A percentile compares a stretch with the other conserved stretches of the same genome.
Conservation (phyloP, 2,888 invertebrate species). For the Rutpela maculata region DNA sequence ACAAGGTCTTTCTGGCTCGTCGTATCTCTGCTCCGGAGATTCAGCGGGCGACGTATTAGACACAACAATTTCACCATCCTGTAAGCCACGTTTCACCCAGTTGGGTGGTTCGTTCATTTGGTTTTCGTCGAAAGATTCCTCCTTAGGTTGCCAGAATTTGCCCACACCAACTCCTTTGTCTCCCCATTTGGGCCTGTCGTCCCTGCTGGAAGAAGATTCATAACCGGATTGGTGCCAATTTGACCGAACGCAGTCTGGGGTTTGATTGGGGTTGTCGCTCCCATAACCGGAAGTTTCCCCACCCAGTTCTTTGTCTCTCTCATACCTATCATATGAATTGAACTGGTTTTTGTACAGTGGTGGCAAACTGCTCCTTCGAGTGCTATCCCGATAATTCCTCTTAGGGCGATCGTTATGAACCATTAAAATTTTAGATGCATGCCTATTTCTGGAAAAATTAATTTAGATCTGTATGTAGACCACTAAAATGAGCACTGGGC, state of each 20-base stretch:
- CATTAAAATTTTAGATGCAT: conserved; percentile 63
- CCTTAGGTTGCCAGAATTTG: conserved; percentile 80
- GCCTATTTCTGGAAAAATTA: conserved; percentile 61
- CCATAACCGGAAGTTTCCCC: conserved; percentile 90
- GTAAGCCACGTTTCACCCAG: conserved; percentile 76
- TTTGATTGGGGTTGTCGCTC: conserved; percentile 81
- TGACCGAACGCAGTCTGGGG: conserved; percentile 70
- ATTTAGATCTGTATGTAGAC: too few species aligned
- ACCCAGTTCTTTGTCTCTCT: conserved; percentile 75
- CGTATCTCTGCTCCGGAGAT: conserved; percentile 71
- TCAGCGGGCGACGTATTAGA: conserved; percentile 73
- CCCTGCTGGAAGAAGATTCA: conserved; percentile 73
- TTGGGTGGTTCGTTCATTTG: conserved; percentile 71
- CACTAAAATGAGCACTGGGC: too few species aligned
- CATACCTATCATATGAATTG: conserved; percentile 64
- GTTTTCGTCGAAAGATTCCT: conserved; percentile 54
- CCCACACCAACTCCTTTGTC: conserved; percentile 82
- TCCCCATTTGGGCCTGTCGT: conserved; percentile 85
- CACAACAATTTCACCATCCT: conserved; percentile 74
- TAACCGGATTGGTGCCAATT: conserved; percentile 65
- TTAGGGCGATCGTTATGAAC: conserved; percentile 60
- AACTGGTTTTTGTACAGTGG: conserved; percentile 71
- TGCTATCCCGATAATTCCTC: conserved; percentile 55
- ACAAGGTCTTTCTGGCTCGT: conserved; percentile 69
- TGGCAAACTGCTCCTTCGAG: conserved; percentile 69